phyloP scores from a whole-genome alignment of 2,888 invertebrate species.

The Hyposoter didymator region DNA sequence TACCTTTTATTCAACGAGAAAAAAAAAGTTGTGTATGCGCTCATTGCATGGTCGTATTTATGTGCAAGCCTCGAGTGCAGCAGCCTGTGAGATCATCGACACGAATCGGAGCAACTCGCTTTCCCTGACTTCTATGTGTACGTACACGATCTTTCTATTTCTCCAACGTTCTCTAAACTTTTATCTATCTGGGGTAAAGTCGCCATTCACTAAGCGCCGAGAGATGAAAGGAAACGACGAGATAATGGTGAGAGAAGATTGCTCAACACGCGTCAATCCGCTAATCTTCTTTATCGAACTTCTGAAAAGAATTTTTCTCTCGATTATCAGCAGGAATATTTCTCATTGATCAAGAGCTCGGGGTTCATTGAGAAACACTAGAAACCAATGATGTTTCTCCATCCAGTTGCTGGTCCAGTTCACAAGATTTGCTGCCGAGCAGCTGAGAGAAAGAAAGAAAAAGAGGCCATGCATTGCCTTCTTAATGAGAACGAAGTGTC shows the following conservation, averaged over 20 bases:
- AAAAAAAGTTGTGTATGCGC: not conserved
- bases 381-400: not conserved
- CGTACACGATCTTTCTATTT: conserved; percentile 39
- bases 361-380: not conserved
- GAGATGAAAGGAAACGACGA: not conserved
- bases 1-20: not conserved
- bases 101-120: conserved; percentile 51
- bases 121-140: conserved; percentile 19
- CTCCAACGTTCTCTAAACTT: conserved; percentile 27
- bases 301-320: not conserved
- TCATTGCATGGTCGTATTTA: conserved; percentile 8
- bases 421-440: not conserved
- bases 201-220: conserved; percentile 1
- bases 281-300: not conserved
- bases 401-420: not conserved
- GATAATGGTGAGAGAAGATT: not conserved
- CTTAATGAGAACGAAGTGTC: conserved; percentile 28
- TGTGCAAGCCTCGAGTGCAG: conserved; percentile 41
- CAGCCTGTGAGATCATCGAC: conserved; percentile 62
- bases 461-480: not conserved
- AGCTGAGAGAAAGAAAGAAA: not conserved
- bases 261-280: not conserved
- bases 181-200: conserved; percentile 40
- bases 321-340: not conserved
- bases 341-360: not conserved